phyloP scores from a whole-genome alignment of 37 sponge, comb jelly and placozoan genomes.

The Bolinopsis microptera region DNA sequence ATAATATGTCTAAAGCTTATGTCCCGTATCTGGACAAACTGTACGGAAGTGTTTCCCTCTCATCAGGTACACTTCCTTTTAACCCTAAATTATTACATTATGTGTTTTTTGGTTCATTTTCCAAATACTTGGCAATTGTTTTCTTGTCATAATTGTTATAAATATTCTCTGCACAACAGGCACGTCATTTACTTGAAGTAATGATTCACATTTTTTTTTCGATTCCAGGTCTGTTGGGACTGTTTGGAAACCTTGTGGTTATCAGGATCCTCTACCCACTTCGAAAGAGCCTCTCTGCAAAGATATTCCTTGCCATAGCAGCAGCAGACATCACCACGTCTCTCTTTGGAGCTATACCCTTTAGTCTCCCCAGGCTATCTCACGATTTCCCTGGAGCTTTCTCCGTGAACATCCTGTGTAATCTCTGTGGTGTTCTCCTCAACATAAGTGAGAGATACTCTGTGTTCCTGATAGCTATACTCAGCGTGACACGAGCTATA shows the following conservation, averaged over 20 bases:
- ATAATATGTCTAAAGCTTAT: no score
- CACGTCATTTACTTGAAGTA: no score
- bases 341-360: constrained; percentile 9
- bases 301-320: neutral
- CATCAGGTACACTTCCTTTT: no score
- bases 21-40: no score
- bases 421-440: neutral
- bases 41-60: no score
- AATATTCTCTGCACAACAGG: no score
- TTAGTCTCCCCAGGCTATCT: neutral
- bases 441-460: constrained; percentile 18
- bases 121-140: no score
- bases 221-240: neutral
- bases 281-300: neutral
- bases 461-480: constrained; percentile 5
- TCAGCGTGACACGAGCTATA: neutral
- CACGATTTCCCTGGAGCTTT: neutral
- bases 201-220: no score
- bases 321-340: neutral
- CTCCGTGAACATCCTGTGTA: neutral
- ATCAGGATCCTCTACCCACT: neutral
- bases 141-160: no score
- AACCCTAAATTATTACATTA: no score
- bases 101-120: no score
- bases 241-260: neutral